Base-by-base conservation (phyloP, 37 sponge, comb jelly and placozoan species). In the Amphimedon queenslandica region DNA sequence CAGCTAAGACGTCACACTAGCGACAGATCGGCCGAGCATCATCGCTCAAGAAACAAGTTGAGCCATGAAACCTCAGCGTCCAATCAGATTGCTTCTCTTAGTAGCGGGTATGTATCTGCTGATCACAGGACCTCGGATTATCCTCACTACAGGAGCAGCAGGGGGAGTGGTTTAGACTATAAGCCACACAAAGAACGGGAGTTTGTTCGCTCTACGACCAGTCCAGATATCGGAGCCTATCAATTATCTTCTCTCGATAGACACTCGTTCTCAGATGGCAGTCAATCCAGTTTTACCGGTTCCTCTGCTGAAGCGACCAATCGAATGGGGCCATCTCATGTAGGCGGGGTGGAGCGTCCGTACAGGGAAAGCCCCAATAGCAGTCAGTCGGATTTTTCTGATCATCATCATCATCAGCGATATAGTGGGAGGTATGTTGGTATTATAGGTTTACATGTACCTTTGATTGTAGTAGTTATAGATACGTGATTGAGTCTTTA, bases 201-300 rank as follows among this genome's bases (percentile, higher is more conserved):
- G 8, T 18, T 47, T 8, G 8, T 47, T 18, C 53, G 53, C 8
- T 18, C 8, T 8, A 47, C 8, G 13, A 18, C 53, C 8, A 47
- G 53, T 47, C 13, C 53, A 47, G n/a, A n/a, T n/a, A n/a, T n/a
- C n/a, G n/a, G n/a, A n/a, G n/a, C n/a, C n/a, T n/a, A n/a, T n/a
- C n/a, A n/a, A n/a, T n/a, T n/a, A n/a, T 18, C 13, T 47, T 47
- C 53, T 18, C 13, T 47, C 8, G 61, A 60, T 60, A 60, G 61
- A 60, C 21, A 60, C 28, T 60, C 61, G 28, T 60, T 25, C 27
- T n/a, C 27, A 25, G 27, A 25, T 25, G 53, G 13, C 8, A 47
- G 53, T 5, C 61, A 60, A 25, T 60, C 61, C 5, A 60, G 61
- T 60, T 60, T 25, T n/a, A 60, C 24, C 28, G 61, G 61, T 60